phyloP scores from a whole-genome alignment of 2,888 invertebrate genomes.

The Papilio demoleus region DNA sequence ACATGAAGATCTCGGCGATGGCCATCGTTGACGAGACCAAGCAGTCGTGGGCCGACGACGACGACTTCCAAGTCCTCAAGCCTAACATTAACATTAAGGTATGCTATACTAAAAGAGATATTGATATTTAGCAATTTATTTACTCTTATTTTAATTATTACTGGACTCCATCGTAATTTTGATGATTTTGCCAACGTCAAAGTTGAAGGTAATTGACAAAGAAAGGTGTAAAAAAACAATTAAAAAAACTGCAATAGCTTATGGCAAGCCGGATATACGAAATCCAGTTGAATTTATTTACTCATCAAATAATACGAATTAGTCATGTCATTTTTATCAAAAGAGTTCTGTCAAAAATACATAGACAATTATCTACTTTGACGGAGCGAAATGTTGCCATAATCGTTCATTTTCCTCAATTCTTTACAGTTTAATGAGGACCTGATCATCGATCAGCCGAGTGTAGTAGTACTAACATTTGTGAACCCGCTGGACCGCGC shows the following conservation, averaged over 20 bases:
- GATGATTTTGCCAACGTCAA: no score
- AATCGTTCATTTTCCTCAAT: background rate
- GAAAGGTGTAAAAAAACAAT: no score
- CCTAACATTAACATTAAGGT: conserved; percentile 88
- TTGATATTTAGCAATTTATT: background rate
- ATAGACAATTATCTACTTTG: no score
- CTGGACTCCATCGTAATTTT: no score
- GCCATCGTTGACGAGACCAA: conserved; percentile 91
- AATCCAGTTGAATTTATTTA: no score
- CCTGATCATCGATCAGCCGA: conserved; percentile 81
- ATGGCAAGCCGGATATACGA: no score
- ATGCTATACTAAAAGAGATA: conserved; percentile 39
- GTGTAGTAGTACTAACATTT: conserved; percentile 84
- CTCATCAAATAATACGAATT: no score
- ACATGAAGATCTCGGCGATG: conserved; percentile 90
- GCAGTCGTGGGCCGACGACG: conserved; percentile 92
- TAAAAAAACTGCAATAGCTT: no score
- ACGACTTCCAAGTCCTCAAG: conserved; percentile 90
- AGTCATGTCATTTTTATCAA: no score
- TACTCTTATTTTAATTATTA: no score
- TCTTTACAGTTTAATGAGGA: conserved; percentile 84
- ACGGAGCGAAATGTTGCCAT: background rate
- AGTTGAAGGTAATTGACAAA: no score
- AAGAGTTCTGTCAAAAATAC: no score
- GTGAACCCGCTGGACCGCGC: conserved; percentile 86